These are phyloP conservation scores for Camelus bactrianus DNA, from an alignment of 2,113 vertebrate genomes.

Conservation along the genomic window DNA sequence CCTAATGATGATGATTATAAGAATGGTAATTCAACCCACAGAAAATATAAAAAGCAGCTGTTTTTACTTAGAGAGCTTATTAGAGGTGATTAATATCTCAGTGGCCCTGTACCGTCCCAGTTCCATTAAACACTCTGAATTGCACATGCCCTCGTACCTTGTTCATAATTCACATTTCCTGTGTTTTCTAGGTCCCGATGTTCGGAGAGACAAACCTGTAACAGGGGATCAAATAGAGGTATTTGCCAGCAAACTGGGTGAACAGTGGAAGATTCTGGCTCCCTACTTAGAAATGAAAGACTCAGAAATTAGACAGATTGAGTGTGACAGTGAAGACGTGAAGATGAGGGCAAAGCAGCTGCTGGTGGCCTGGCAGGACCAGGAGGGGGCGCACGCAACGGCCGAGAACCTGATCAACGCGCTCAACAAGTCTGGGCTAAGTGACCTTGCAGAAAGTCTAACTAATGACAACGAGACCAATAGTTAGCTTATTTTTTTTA, in stretches of 20 bases:
- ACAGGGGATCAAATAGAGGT: slow-evolving; percentile 95
- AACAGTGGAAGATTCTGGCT: slow-evolving; percentile 94
- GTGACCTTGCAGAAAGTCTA: slow-evolving; percentile 91
- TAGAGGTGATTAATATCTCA: not conserved
- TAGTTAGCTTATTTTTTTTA: slow-evolving; percentile 70
- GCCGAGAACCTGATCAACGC: slow-evolving; percentile 91
- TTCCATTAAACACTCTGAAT: slow-evolving; percentile 2
- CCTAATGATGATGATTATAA: not conserved
- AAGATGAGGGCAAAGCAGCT: slow-evolving; percentile 97
- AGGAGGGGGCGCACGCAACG: slow-evolving; percentile 93
- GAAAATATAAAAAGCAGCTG: not conserved
- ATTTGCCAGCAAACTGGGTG: slow-evolving; percentile 93
- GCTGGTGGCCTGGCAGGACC: slow-evolving; percentile 97
- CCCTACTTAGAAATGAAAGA: slow-evolving; percentile 96
- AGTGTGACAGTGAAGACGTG: slow-evolving; percentile 95
- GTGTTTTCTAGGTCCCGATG: slow-evolving; percentile 92
- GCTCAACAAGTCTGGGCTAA: slow-evolving; percentile 90
- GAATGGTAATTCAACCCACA: not conserved
- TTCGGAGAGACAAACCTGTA: slow-evolving; percentile 92
- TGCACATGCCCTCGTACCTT: not conserved
- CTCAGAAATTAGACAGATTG: slow-evolving; percentile 94
- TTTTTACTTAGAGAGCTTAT: not conserved
- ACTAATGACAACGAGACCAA: slow-evolving; percentile 86
- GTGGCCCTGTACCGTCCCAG: not conserved
- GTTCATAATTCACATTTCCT: not conserved